Evolutionary conservation across 2,888 invertebrate species (phyloP).

Genomic region (Cerastoderma edule): DNA sequence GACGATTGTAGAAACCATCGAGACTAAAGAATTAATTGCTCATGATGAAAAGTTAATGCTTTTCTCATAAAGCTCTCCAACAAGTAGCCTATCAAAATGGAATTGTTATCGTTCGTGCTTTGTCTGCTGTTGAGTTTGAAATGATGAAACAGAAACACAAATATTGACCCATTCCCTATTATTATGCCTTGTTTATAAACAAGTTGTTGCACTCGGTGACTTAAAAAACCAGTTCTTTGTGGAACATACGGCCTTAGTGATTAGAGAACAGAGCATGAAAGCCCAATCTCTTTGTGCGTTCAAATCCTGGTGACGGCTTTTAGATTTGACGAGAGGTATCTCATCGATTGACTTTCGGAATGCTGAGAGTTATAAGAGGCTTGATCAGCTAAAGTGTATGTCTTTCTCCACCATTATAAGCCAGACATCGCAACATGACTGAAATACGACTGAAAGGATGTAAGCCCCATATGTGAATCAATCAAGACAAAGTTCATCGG

Average conservation of each 20-base stretch:
- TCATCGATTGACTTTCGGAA: too few relatives aligned
- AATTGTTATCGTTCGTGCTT: background rate
- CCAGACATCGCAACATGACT: too few relatives aligned
- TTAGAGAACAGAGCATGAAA: too few relatives aligned
- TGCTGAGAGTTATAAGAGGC: too few relatives aligned
- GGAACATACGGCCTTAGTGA: background rate
- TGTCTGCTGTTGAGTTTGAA: background rate
- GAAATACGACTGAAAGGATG: too few relatives aligned
- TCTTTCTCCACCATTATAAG: too few relatives aligned
- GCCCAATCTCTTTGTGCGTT: too few relatives aligned
- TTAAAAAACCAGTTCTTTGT: background rate
- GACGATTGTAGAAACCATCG: background rate
- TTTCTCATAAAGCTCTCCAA: background rate
- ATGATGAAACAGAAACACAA: background rate
- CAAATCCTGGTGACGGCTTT: too few relatives aligned
- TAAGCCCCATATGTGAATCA: too few relatives aligned
- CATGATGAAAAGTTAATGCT: background rate
- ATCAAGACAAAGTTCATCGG: too few relatives aligned
- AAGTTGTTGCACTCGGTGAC: background rate
- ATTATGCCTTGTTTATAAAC: background rate
- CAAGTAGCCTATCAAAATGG: background rate
- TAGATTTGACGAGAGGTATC: too few relatives aligned
- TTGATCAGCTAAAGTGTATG: too few relatives aligned
- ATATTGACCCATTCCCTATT: background rate
- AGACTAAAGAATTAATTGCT: slow-evolving; percentile 7